Evolutionary conservation across 2,888 invertebrate species (phyloP).

Genomic region (Eristalis tenax): DNA sequence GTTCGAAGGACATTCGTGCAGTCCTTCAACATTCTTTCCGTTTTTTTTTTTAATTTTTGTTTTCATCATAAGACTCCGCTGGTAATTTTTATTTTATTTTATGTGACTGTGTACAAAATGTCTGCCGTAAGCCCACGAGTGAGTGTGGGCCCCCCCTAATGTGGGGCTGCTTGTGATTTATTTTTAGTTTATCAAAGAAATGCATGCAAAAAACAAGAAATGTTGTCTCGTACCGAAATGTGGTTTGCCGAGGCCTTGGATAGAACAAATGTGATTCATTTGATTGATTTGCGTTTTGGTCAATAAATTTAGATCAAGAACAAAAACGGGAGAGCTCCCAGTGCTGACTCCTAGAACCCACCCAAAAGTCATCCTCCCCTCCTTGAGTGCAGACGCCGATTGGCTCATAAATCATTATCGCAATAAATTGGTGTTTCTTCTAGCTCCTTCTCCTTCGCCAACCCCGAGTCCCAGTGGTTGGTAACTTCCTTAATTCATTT

Average conservation of each 20-base stretch:
- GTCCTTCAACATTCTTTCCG: slow-evolving; percentile 10
- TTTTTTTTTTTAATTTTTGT: slow-evolving; percentile 34
- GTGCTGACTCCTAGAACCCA: too few relatives aligned
- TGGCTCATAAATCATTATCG: not conserved
- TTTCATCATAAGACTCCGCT: slow-evolving; percentile 69
- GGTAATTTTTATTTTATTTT: slow-evolving; percentile 29
- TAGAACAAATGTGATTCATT: not conserved
- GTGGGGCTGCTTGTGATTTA: slow-evolving; percentile 1
- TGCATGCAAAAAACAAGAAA: not conserved
- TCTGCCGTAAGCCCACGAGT: too few relatives aligned
- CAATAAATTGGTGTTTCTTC: slow-evolving; percentile 8
- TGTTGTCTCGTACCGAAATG: slow-evolving; percentile 19
- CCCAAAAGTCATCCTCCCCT: too few relatives aligned
- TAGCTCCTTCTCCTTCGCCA: not conserved
- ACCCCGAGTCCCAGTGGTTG: too few relatives aligned
- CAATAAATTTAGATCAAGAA: too few relatives aligned
- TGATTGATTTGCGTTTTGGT: too few relatives aligned
- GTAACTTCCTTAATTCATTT: slow-evolving; percentile 68
- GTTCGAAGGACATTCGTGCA: slow-evolving; percentile 14
- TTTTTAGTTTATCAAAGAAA: not conserved
- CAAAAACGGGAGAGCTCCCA: too few relatives aligned
- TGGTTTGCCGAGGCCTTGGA: not conserved
- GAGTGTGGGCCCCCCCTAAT: too few relatives aligned
- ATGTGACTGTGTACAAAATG: slow-evolving; percentile 64
- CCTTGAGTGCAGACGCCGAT: not conserved